Evolutionary conservation across 2,888 invertebrate species (phyloP).

Genomic region (Agonopterix subpropinquella): DNA sequence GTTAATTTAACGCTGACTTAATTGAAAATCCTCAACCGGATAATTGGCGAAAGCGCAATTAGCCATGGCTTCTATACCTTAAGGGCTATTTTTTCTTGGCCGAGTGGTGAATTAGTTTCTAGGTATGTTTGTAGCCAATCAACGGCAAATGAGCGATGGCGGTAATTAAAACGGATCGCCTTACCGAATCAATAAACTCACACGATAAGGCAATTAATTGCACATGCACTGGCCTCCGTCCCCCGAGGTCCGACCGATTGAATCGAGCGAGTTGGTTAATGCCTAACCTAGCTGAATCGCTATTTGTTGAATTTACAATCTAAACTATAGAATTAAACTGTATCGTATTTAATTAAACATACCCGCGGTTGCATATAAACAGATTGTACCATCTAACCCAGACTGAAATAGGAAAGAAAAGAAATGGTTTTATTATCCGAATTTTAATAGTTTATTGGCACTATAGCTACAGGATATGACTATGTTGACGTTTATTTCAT

Average conservation of each 20-base stretch:
- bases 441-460: too few species aligned
- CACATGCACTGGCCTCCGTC: constrained; percentile 46
- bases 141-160: constrained; percentile 64
- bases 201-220: constrained; percentile 73
- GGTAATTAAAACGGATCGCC: constrained; percentile 73
- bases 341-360: not conserved
- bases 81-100: constrained; percentile 17
- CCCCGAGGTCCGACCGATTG: constrained; percentile 38
- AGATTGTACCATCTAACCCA: not conserved
- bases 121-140: constrained; percentile 44
- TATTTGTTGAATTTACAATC: not conserved
- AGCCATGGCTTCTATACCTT: not conserved
- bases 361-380: constrained; percentile 4
- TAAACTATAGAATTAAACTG: too few species aligned
- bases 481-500: too few species aligned
- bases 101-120: constrained; percentile 20
- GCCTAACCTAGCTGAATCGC: not conserved
- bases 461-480: too few species aligned
- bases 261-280: constrained; percentile 1
- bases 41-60: constrained; percentile 7
- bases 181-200: constrained; percentile 69
- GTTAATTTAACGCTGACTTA: constrained; percentile 16
- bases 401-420: not conserved
- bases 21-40: constrained; percentile 21
- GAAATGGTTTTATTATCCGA: too few species aligned